phyloP scores from a whole-genome alignment of 23 tunicate genomes.

The Aplidium turbinatum region DNA sequence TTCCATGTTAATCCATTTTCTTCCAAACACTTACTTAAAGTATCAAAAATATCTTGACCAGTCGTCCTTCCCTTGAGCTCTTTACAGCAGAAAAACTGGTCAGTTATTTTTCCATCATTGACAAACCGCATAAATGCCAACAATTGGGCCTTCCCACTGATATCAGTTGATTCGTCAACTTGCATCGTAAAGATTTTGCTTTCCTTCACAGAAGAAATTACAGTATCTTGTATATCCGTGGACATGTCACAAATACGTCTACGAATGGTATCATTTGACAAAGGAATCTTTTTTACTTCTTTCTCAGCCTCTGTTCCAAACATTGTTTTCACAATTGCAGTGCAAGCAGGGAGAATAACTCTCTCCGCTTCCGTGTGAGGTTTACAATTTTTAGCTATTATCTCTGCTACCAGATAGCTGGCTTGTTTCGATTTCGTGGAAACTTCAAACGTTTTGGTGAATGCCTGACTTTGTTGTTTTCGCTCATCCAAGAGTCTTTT shows the following conservation, averaged over 20 bases:
- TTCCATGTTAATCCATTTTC: constrained; percentile 34
- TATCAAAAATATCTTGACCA: constrained; percentile 31
- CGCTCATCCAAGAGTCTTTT: constrained; percentile 29
- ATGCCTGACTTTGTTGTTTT: constrained; percentile 19
- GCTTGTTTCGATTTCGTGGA: constrained; percentile 20
- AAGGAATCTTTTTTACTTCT: constrained; percentile 17
- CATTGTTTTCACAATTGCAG: constrained; percentile 27
- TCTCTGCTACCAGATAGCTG: constrained; percentile 26
- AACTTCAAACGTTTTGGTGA: constrained; percentile 21
- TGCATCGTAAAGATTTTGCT: constrained; percentile 34
- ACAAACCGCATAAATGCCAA: constrained; percentile 29
- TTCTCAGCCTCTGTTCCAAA: constrained; percentile 23
- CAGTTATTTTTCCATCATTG: constrained; percentile 31
- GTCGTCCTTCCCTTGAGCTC: constrained; percentile 20
- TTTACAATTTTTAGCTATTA: constrained; percentile 32
- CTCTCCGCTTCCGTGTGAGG: constrained; percentile 31
- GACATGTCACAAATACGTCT: constrained; percentile 29
- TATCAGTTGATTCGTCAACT: constrained; percentile 35
- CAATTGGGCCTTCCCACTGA: constrained; percentile 25
- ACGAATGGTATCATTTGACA: constrained; percentile 29
- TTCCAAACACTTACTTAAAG: constrained; percentile 31
- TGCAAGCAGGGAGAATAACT: constrained; percentile 28
- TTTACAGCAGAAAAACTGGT: constrained; percentile 28
- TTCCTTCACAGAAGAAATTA: constrained; percentile 18
- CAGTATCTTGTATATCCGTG: constrained; percentile 23